phyloP scores from a whole-genome alignment of 1,140 invertebrate genomes.

The Zaprionus gabonicus region DNA sequence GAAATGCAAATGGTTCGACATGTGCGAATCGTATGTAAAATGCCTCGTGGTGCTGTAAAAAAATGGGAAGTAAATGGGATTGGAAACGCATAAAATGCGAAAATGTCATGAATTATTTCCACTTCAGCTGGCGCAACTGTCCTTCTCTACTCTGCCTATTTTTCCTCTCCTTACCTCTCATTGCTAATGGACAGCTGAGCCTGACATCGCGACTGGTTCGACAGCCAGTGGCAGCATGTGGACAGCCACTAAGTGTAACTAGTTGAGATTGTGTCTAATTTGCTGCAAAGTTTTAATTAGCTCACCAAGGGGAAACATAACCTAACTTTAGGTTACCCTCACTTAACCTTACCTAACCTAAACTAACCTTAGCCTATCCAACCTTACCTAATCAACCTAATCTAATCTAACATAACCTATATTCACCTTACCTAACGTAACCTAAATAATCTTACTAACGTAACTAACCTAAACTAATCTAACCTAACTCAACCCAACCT shows the following conservation, averaged over 20 bases:
- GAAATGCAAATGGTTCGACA: conserved; percentile 3
- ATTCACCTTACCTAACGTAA: no score
- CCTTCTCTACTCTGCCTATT: no score
- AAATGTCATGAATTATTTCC: neutral
- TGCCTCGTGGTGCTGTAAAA: neutral
- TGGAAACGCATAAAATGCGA: conserved; percentile 10
- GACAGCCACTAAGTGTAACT: neutral
- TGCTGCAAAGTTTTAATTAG: neutral
- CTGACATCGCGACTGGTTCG: neutral
- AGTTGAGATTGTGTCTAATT: neutral
- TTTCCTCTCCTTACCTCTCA: no score
- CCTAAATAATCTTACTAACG: no score
- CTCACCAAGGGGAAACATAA: neutral
- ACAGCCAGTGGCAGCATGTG: neutral
- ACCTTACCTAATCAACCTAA: no score
- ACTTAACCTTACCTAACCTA: no score
- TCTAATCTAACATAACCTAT: no score
- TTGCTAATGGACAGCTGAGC: neutral
- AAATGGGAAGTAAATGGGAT: neutral
- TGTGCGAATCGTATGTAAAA: conserved; percentile 9
- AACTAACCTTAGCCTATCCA: no score
- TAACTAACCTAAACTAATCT: no score
- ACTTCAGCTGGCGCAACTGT: neutral
- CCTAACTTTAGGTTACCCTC: no score
- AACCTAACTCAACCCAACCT: no score